Conservation (phyloP, 2,797 vertebrate genomes). For the Lemur catta region DNA sequence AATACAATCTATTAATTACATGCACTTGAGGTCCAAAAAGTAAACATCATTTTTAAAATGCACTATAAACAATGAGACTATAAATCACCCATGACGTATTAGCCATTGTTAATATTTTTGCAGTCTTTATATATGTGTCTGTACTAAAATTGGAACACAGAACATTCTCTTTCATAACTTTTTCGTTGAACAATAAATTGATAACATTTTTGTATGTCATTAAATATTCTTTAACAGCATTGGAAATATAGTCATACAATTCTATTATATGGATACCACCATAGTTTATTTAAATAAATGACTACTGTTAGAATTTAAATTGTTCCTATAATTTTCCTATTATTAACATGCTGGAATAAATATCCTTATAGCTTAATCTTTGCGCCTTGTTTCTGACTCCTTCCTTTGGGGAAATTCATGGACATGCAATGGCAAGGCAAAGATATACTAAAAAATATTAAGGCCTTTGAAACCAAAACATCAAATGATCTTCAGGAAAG, state of each 20-base stretch:
- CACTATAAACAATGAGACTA: not conserved
- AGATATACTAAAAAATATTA: not conserved
- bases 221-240: not conserved
- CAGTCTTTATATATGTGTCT: not conserved
- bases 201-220: not conserved
- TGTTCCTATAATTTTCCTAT: not conserved
- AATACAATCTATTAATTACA: not conserved
- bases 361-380: not conserved
- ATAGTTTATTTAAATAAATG: not conserved
- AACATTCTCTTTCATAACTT: not conserved
- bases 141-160: not conserved
- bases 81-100: not conserved
- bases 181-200: not conserved
- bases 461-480: not conserved
- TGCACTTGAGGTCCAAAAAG: not conserved
- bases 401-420: not conserved
- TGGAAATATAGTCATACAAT: not conserved
- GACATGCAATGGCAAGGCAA: not conserved
- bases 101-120: not conserved
- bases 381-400: too few species aligned
- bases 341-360: not conserved
- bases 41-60: not conserved
- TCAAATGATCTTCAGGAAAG: not conserved
- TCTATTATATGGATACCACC: not conserved
- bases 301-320: not conserved